A percentile compares a stretch with the other conserved stretches of the same genome.
Evolutionary conservation across 2,797 vertebrate species (phyloP).

Genomic region (Spea hammondii): DNA sequence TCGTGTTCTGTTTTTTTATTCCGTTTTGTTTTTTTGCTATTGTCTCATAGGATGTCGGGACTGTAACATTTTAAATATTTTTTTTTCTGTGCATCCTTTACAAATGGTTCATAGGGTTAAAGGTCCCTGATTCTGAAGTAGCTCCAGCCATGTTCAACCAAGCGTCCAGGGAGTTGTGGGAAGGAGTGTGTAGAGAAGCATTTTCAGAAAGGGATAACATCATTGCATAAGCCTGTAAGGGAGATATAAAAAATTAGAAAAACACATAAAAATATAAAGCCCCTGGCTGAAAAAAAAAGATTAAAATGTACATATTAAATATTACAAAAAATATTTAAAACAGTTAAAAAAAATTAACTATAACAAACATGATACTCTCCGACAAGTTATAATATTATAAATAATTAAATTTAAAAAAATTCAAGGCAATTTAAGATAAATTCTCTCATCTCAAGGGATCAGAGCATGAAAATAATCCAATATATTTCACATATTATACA

Average conservation of each 20-base stretch:
- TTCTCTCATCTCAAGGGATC: no score
- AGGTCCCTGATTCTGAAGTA: slow-evolving; percentile 86
- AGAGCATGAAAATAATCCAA: no score
- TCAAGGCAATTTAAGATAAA: no score
- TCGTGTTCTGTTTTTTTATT: slow-evolving; percentile 44
- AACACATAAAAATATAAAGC: not conserved
- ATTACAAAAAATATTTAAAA: no score
- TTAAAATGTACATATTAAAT: no score
- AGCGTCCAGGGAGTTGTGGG: slow-evolving; percentile 95
- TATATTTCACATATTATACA: no score
- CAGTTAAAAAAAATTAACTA: no score
- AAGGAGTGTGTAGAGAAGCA: slow-evolving; percentile 86
- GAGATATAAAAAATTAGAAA: not conserved
- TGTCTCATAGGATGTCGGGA: slow-evolving; percentile 55
- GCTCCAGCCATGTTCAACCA: slow-evolving; percentile 95
- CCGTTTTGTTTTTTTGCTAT: slow-evolving; percentile 34
- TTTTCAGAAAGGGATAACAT: slow-evolving; percentile 99
- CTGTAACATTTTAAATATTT: slow-evolving; percentile 37
- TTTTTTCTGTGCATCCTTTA: slow-evolving; percentile 63
- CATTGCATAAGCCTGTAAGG: slow-evolving; percentile 94
- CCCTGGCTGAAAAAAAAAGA: no score
- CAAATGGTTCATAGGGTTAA: slow-evolving; percentile 96
- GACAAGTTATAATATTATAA: no score
- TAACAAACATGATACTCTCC: no score
- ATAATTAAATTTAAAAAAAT: no score